These are phyloP conservation scores for Flexamia atlantica DNA, from an alignment of 2,888 invertebrate species.

Conservation along the genomic window DNA sequence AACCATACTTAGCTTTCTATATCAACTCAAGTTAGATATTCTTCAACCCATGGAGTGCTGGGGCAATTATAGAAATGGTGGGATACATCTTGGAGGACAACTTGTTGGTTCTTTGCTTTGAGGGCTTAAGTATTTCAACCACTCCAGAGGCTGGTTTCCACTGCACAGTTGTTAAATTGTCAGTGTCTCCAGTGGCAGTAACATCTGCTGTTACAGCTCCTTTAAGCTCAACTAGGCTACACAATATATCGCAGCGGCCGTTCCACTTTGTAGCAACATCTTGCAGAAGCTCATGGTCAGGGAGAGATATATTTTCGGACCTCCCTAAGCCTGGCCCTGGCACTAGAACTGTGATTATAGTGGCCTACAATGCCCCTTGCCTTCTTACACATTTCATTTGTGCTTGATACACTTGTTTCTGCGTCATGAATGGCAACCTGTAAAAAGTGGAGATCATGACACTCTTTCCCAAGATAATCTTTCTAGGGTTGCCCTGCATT, in stretches of 20 bases:
- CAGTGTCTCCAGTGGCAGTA: background rate
- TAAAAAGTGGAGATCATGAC: background rate
- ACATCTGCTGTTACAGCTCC: slow-evolving; percentile 3
- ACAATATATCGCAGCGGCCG: slow-evolving; percentile 13
- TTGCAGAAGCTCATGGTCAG: background rate
- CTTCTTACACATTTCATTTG: slow-evolving; percentile 8
- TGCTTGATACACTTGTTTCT: background rate
- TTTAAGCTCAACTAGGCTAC: background rate
- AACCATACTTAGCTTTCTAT: background rate
- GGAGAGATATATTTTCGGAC: background rate
- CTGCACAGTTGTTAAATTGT: background rate
- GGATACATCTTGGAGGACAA: background rate
- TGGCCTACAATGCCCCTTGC: slow-evolving; percentile 9
- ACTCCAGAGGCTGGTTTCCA: slow-evolving; percentile 1
- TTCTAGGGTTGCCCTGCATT: slow-evolving; percentile 38
- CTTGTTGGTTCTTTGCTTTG: background rate
- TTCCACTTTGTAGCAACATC: slow-evolving; percentile 36
- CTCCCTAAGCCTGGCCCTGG: background rate
- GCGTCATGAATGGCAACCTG: slow-evolving; percentile 36
- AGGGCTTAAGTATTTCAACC: background rate
- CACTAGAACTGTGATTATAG: slow-evolving; percentile 28
- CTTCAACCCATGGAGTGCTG: background rate
- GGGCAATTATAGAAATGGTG: slow-evolving; percentile 6
- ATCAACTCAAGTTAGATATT: background rate
- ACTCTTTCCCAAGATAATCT: slow-evolving; percentile 1